Conservation (phyloP, 1,140 invertebrate species). For the Steinernema feltiae region DNA sequence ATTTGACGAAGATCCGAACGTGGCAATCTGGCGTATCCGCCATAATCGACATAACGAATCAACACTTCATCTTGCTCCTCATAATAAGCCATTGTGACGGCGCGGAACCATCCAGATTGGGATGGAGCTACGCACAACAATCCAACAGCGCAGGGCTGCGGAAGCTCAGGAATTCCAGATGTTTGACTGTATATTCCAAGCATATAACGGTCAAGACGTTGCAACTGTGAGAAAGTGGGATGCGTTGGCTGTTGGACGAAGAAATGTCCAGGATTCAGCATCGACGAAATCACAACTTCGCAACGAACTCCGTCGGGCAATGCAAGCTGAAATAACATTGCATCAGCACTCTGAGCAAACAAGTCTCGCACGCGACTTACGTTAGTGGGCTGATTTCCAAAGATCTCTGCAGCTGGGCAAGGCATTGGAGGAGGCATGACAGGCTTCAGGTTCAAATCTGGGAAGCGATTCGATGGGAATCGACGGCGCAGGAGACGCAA, state of each 20-base stretch:
- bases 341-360: neutral
- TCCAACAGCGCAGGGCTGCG: constrained; percentile 66
- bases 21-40: constrained; percentile 74
- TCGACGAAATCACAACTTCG: constrained; percentile 77
- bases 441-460: constrained; percentile 55
- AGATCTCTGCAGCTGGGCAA: constrained; percentile 27
- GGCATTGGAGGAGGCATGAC: constrained; percentile 45
- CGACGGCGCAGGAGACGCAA: constrained; percentile 52
- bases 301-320: constrained; percentile 83
- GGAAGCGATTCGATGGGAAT: constrained; percentile 54
- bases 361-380: constrained; percentile 16
- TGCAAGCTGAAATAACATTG: constrained; percentile 66
- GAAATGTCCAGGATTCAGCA: constrained; percentile 75
- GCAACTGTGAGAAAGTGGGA: constrained; percentile 77
- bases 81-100: constrained; percentile 66
- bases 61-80: constrained; percentile 61
- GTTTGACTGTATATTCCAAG: constrained; percentile 60
- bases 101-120: constrained; percentile 78
- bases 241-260: constrained; percentile 89
- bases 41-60: constrained; percentile 83
- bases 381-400: constrained; percentile 31
- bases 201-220: constrained; percentile 68
- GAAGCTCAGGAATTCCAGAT: constrained; percentile 60
- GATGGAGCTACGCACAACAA: constrained; percentile 79
- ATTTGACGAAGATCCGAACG: constrained; percentile 74